Evolutionary conservation across 2,113 vertebrate genomes (phyloP).

Genomic region (Plestiodon gilberti): DNA sequence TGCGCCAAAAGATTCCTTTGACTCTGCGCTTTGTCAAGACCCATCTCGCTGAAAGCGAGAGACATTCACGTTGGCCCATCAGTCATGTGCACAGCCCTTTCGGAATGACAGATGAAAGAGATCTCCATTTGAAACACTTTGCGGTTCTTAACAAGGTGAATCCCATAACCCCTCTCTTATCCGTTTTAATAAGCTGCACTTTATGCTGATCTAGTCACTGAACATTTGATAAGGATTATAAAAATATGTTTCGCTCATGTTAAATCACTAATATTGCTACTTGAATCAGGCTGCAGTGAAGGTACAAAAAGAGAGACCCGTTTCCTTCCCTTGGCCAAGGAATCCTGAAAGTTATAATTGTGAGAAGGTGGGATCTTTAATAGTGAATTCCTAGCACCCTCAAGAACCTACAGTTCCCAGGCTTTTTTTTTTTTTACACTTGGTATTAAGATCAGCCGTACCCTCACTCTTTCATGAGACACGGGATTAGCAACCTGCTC

Average conservation of each 20-base stretch:
- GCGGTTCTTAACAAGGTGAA: constrained; percentile 47
- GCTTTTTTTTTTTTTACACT: too few species aligned
- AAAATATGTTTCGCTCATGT: constrained; percentile 61
- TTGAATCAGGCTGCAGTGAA: too few species aligned
- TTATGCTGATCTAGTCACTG: constrained; percentile 61
- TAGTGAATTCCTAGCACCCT: too few species aligned
- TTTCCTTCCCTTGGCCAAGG: too few species aligned
- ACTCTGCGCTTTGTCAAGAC: constrained; percentile 46
- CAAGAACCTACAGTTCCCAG: too few species aligned
- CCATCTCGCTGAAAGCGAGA: constrained; percentile 55
- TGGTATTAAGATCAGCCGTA: too few species aligned
- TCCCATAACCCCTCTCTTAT: constrained; percentile 59
- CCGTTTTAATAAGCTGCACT: constrained; percentile 65
- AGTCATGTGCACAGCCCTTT: constrained; percentile 22
- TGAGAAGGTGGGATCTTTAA: too few species aligned
- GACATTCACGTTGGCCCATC: constrained; percentile 16
- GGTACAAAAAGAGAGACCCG: too few species aligned
- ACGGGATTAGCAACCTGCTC: too few species aligned
- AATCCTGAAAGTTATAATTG: too few species aligned
- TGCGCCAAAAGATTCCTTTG: constrained; percentile 38
- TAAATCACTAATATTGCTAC: constrained; percentile 56
- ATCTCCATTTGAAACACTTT: constrained; percentile 57
- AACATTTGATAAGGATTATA: constrained; percentile 72
- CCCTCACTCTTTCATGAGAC: too few species aligned
- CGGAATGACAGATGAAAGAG: constrained; percentile 66